Base-by-base conservation (phyloP, 2,888 invertebrate genomes). In the Lottia scabra region DNA sequence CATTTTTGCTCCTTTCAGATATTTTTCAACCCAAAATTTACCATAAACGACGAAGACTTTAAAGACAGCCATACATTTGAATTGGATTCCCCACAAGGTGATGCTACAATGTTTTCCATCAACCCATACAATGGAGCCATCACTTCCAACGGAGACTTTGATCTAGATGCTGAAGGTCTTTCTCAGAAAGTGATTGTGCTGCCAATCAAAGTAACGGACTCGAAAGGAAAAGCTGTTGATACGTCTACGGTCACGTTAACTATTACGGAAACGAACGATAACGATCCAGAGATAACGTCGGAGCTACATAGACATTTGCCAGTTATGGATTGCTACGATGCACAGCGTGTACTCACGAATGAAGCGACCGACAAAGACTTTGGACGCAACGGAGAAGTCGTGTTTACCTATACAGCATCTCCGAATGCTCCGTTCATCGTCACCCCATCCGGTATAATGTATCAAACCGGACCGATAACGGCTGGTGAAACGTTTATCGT, bases 161-260 rank as follows among this genome's bases (percentile, higher is more conserved):
- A 56, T 23, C 13, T 56, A 10, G 56, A 56, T 56, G 56, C 19
- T 56, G 19, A 23, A 13, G 56, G 56, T 3, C 23, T 56, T 19
- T 19, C 19, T 12, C 56, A 23, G 4, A 23, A 56, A 12, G 13
- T 56, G 12, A 23, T 56, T 12, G 56, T 56, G 0, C 23, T 56
- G 56, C 56, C 56, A 3, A 13, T 56, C 56, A 56, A 69, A 63
- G 68, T 69, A n/a, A 69, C 26, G 16, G 68, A 69, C 43, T 63
- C 68, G 1, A 69, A 69, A n/a, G 68, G 68, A 1, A 43, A 63
- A 43, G 68, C 63, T 23, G 63, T 63, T 23, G 68, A 44, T 45
- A 63, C 63, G 5, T 38, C 68, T n/a, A 43, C 38, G 44, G 19
- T 69, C 1, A 26, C 27, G 5, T 43, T 69, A 16, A 43, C 43